phyloP scores from a whole-genome alignment of 2,888 invertebrate genomes.

The Erynnis tages region DNA sequence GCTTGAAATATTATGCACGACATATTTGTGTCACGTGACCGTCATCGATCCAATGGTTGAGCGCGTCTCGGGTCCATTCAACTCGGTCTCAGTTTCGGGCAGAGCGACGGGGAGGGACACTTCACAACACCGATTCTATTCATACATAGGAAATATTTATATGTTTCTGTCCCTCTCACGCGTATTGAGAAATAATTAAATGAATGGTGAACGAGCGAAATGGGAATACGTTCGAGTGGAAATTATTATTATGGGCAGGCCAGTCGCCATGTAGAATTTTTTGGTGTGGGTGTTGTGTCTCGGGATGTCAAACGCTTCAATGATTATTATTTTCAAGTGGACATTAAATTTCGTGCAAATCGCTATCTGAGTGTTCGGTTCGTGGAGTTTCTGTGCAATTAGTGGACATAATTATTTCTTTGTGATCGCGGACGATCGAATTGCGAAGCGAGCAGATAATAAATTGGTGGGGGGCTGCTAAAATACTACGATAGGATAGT shows the following conservation, averaged over 20 bases:
- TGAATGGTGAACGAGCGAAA: constrained; percentile 79
- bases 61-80: constrained; percentile 82
- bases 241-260: constrained; percentile 75
- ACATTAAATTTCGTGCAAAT: constrained; percentile 67
- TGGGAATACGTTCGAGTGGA: constrained; percentile 75
- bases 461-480: constrained; percentile 77
- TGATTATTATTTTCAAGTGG: constrained; percentile 78
- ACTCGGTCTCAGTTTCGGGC: constrained; percentile 72
- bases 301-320: constrained; percentile 78
- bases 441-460: constrained; percentile 70
- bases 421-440: constrained; percentile 59
- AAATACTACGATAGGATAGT: constrained; percentile 81
- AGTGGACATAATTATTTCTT: constrained; percentile 59
- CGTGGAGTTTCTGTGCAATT: constrained; percentile 51
- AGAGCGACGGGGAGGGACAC: constrained; percentile 67
- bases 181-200: constrained; percentile 76
- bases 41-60: constrained; percentile 81
- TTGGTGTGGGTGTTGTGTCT: constrained; percentile 79
- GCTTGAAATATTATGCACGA: constrained; percentile 42
- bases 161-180: constrained; percentile 65
- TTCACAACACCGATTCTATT: constrained; percentile 78
- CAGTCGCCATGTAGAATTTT: constrained; percentile 78
- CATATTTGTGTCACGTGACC: constrained; percentile 76
- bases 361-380: constrained; percentile 52
- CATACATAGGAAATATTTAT: constrained; percentile 77